These are phyloP conservation scores for Chrysocyon brachyurus DNA, from an alignment of 2,797 vertebrate species.

Conservation along the genomic window DNA sequence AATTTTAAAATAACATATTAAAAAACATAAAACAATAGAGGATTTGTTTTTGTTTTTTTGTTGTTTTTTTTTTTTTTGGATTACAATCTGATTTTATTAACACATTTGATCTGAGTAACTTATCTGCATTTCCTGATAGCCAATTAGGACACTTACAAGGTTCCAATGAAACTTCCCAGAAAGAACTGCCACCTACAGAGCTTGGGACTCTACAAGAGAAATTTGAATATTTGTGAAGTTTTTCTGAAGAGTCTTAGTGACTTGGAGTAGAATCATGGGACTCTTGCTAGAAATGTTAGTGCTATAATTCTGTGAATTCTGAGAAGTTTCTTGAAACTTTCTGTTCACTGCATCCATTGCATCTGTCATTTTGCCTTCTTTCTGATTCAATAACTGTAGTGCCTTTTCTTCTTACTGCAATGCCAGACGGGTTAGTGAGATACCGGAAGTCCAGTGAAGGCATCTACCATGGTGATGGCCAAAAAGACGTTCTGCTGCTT, in stretches of 20 bases:
- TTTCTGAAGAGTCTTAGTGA: not conserved
- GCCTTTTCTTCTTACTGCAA: not conserved
- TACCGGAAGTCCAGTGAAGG: not conserved
- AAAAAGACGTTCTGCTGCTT: fast-evolving
- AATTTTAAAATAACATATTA: not conserved
- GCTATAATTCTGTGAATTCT: not conserved
- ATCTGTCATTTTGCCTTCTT: no score
- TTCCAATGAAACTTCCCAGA: not conserved
- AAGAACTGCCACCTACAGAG: not conserved
- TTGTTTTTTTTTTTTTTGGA: not conserved
- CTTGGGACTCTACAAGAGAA: not conserved
- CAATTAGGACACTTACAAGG: not conserved
- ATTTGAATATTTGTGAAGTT: not conserved
- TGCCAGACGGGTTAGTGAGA: not conserved
- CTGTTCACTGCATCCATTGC: not conserved
- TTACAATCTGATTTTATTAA: not conserved
- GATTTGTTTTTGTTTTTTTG: no score
- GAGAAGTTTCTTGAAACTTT: not conserved
- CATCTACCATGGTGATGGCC: fast-evolving
- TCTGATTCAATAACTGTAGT: not conserved
- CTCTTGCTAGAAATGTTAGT: not conserved
- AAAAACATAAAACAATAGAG: not conserved
- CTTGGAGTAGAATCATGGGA: not conserved
- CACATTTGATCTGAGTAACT: not conserved
- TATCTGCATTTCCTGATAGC: not conserved